Conservation (phyloP, 37 sponge, comb jelly and placozoan species). For the Agelas oroides region DNA sequence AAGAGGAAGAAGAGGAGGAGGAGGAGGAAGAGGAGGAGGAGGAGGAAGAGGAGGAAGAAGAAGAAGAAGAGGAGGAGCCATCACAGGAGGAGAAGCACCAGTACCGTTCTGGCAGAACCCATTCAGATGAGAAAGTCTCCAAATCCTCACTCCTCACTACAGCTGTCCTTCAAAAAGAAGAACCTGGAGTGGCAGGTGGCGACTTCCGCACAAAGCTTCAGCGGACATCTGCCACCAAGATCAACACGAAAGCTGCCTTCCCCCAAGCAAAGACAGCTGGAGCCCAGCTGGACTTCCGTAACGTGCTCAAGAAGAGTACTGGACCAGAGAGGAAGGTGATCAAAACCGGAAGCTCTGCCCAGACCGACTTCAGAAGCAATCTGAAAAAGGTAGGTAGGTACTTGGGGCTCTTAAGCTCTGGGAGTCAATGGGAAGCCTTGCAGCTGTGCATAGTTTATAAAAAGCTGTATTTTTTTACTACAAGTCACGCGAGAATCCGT, state of each 20-base stretch:
- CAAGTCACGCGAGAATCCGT: too few species aligned
- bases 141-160: background rate
- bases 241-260: constrained; percentile 54
- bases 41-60: constrained; percentile 13
- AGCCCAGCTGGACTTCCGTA: constrained; percentile 77
- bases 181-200: constrained; percentile 43
- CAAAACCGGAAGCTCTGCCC: constrained; percentile 27
- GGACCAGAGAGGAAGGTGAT: constrained; percentile 38
- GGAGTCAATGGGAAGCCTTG: background rate
- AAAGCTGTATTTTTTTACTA: too few species aligned
- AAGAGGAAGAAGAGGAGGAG: constrained; percentile 22
- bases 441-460: background rate
- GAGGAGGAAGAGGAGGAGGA: constrained; percentile 44
- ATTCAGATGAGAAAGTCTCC: background rate
- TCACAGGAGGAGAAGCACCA: background rate
- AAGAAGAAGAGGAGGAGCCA: background rate
- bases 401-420: too few species aligned
- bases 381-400: constrained; percentile 12
- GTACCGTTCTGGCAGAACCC: background rate
- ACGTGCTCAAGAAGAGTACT: constrained; percentile 51
- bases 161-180: constrained; percentile 28
- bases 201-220: constrained; percentile 56
- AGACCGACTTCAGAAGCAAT: constrained; percentile 55
- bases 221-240: constrained; percentile 31
- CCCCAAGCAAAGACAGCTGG: constrained; percentile 44